Evolutionary conservation across 2,888 invertebrate genomes (phyloP), one percentile per base, ranked within the genome.

Genomic region (Poecilus cupreus): DNA sequence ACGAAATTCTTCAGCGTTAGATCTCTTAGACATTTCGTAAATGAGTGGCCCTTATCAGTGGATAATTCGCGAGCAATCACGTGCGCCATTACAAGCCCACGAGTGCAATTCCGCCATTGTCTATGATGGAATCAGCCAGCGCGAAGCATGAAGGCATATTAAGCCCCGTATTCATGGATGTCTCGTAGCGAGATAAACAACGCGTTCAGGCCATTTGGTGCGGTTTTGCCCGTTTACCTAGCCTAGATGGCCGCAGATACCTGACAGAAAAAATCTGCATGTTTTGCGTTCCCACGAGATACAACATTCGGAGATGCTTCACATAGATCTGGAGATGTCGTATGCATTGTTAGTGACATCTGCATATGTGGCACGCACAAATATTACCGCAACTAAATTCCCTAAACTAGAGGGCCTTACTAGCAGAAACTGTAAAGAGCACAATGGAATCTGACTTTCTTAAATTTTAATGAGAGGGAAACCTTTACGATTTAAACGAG

Each of bases 111-210:
- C 60, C 24, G 60, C 26, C 24, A 43, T 68, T 68, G 64, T 37
- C 32, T 68, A 32, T 37, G 64, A 68, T 68, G 64, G 37, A 20
- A 68, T 68, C 64, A 18, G 32, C 16, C 10, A 68, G 37, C 37
- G 18, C 37, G 37, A 51, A 51, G 18, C 51, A 51, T 51, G 51
- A 68, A 32, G 18, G 76, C 51, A 76, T 76, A 76, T 77, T 79
- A 79, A 79, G 79, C 20, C 20, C 70, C 79, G 79, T 70, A 79
- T 70, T 64, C 70, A 79, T 79, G 79, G 79, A 79, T 79, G 79
- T 79, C 79, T 79, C 79, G 79, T 79, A 79, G 51, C 75, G 49
- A 49, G 49, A 75, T 46, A 72, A 46, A 72, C 43, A 22, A 43
- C 24, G 26, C 32, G 72, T 46, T 43, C 46, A 72, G 46, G 46